Conservation (phyloP, 2,888 invertebrate genomes). For the Eristalis tenax region DNA sequence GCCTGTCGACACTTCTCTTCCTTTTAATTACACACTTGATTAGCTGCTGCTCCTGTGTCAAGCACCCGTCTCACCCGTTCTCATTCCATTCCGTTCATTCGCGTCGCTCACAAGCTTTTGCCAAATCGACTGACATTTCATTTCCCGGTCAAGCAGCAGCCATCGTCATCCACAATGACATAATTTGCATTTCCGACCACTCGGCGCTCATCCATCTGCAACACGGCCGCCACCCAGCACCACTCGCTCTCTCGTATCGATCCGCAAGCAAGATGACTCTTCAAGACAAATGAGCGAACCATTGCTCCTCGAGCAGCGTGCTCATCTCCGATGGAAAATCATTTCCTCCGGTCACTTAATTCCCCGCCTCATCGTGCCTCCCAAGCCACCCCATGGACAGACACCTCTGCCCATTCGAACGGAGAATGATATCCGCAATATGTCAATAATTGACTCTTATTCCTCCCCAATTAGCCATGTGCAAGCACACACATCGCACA, state of each 20-base stretch:
- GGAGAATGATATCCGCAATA: conserved; percentile 65
- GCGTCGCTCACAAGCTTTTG: background rate
- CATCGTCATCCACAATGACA: conserved; percentile 3
- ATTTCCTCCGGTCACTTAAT: conserved; percentile 17
- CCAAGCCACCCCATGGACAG: background rate
- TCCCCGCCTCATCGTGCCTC: conserved; percentile 14
- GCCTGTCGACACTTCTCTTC: background rate
- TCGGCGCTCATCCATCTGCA: background rate
- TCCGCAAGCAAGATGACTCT: conserved; percentile 7
- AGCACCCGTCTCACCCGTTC: background rate
- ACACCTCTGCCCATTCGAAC: background rate
- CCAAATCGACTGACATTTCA: conserved; percentile 1
- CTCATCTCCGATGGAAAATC: conserved; percentile 49
- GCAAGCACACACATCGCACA: conserved; percentile 20
- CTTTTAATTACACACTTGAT: background rate
- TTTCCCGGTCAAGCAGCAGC: background rate
- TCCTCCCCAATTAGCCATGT: conserved; percentile 59
- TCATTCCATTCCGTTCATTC: background rate
- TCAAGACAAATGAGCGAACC: conserved; percentile 54
- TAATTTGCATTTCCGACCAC: conserved; percentile 6
- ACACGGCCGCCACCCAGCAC: background rate
- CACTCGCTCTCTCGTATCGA: conserved; percentile 25
- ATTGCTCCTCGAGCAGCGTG: conserved; percentile 38
- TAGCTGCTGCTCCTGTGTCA: background rate
- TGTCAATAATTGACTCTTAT: conserved; percentile 64